Percentiles rank a stretch among this genome's conserved stretches.
These are phyloP conservation scores for Kryptopterus vitreolus DNA, from an alignment of 2,797 vertebrate genomes.

Conservation along the genomic window DNA sequence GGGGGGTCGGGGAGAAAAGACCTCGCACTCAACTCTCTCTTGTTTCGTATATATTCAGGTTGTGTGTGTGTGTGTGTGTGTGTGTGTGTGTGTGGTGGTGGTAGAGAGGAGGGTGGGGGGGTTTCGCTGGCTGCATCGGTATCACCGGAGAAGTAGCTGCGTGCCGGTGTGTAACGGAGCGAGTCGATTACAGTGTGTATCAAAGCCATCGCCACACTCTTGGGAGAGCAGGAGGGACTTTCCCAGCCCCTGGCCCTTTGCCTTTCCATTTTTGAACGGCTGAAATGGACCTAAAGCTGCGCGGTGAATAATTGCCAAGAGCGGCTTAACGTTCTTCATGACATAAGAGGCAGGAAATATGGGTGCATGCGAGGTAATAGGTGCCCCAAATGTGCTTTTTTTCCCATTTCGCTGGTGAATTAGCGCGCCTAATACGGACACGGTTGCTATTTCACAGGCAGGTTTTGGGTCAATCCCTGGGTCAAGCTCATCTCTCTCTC, in stretches of 20 bases:
- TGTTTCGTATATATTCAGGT: conserved; percentile 41
- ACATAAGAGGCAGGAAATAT: conserved; percentile 37
- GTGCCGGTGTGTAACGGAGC: conserved; percentile 44
- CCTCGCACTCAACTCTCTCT: conserved; percentile 44
- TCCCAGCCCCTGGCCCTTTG: conserved; percentile 31
- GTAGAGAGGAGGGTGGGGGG: no score
- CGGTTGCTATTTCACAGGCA: conserved; percentile 5
- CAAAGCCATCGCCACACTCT: conserved; percentile 49
- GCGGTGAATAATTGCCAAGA: conserved; percentile 20
- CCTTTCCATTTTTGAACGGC: conserved; percentile 12
- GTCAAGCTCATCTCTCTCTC: conserved; percentile 47
- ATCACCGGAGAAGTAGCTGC: conserved; percentile 45
- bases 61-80: neutral
- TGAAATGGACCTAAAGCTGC: conserved; percentile 26
- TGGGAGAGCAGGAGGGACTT: conserved; percentile 43
- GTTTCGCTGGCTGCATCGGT: conserved; percentile 19
- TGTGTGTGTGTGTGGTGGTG: no score
- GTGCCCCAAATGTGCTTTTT: conserved; percentile 24
- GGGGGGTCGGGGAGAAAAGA: conserved; percentile 21
- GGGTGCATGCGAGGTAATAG: conserved; percentile 23
- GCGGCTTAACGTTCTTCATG: conserved; percentile 23
- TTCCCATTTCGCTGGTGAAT: conserved; percentile 12
- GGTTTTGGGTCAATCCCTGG: conserved; percentile 26
- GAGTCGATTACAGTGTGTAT: conserved; percentile 52
- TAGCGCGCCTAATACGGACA: conserved; percentile 26